Conservation (phyloP, 2,113 vertebrate genomes). For the Acanthisitta chloris region DNA sequence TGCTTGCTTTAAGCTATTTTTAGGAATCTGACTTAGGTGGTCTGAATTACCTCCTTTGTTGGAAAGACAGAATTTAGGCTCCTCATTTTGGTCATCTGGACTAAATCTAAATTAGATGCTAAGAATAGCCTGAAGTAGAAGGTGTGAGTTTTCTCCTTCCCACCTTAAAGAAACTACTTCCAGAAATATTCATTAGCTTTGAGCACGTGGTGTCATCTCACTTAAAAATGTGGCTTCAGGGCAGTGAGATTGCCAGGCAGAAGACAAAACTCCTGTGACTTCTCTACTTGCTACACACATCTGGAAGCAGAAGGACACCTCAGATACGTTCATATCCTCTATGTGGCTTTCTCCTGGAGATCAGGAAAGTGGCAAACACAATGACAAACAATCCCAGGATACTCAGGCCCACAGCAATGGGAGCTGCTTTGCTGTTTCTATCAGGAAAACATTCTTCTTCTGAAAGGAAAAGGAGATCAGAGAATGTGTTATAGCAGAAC, state of each 20-base stretch:
- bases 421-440: constrained; percentile 70
- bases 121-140: neutral
- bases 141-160: neutral
- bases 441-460: constrained; percentile 85
- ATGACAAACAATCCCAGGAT: constrained; percentile 75
- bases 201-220: neutral
- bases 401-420: constrained; percentile 71
- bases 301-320: neutral
- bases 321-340: constrained; percentile 77
- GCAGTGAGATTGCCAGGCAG: neutral
- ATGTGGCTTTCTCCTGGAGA: constrained; percentile 72
- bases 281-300: neutral
- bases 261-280: neutral
- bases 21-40: neutral
- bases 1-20: neutral
- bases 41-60: neutral
- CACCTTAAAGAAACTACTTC: neutral
- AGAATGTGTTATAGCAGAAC: neutral
- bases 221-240: neutral
- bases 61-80: neutral
- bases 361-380: constrained; percentile 69
- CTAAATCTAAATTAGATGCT: neutral
- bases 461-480: constrained; percentile 69
- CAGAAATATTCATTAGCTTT: neutral
- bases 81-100: neutral